Conservation (phyloP, 2,797 vertebrate genomes). For the Phalloptychus januarius region DNA sequence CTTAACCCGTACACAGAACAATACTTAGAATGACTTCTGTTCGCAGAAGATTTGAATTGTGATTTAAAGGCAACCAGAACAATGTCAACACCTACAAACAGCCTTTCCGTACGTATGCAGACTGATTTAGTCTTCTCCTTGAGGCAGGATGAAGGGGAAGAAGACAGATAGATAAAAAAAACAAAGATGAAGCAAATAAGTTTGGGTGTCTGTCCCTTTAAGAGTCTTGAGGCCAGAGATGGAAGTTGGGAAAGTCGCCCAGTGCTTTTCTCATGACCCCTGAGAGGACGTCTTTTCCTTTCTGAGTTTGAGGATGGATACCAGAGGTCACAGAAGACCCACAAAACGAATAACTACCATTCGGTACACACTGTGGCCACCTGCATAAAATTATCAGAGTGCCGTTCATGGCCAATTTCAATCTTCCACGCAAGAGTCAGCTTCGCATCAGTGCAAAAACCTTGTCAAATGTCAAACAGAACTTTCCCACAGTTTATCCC, state of each 20-base stretch:
- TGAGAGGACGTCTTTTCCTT: constrained; percentile 70
- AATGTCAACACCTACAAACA: background rate
- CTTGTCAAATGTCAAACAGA: constrained; percentile 9
- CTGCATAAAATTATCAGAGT: background rate
- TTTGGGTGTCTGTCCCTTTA: constrained; percentile 67
- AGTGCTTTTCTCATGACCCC: constrained; percentile 92
- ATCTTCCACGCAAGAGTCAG: background rate
- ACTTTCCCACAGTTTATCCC: constrained; percentile 48
- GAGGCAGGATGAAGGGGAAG: constrained; percentile 3
- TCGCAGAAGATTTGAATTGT: constrained; percentile 37
- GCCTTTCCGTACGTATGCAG: background rate
- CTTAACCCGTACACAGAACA: constrained; percentile 46
- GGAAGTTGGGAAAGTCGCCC: constrained; percentile 87
- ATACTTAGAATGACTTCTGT: constrained; percentile 40
- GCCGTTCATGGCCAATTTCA: background rate
- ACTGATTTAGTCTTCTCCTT: constrained; percentile 12
- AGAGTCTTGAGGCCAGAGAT: constrained; percentile 63
- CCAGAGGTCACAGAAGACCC: constrained; percentile 36
- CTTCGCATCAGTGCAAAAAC: background rate
- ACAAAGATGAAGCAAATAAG: constrained; percentile 13
- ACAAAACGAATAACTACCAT: constrained; percentile 30
- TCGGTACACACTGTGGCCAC: background rate
- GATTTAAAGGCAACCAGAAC: constrained; percentile 14
- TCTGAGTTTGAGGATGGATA: constrained; percentile 58
- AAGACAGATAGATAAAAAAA: constrained; percentile 7